Evolutionary conservation across 2,888 invertebrate species (phyloP).

Genomic region (Rotaria macrura): DNA sequence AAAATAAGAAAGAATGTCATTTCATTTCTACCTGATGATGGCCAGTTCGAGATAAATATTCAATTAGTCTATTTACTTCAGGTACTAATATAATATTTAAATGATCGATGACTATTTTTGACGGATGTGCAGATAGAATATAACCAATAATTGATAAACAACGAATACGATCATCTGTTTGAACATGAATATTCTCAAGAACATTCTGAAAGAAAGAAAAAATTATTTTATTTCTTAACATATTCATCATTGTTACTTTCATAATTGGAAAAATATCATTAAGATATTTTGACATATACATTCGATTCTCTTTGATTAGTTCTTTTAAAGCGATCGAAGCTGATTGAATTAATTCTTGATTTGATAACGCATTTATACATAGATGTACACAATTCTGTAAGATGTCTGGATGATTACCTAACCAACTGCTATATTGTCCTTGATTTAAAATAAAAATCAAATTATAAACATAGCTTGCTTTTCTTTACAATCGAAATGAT

Average conservation of each 20-base stretch:
- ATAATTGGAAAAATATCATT: conserved; percentile 11
- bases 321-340: conserved; percentile 79
- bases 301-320: conserved; percentile 68
- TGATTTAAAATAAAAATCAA: conserved; percentile 32
- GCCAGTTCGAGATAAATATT: not conserved
- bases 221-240: not conserved
- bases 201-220: not conserved
- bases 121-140: not conserved
- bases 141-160: not conserved
- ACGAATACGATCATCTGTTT: not conserved
- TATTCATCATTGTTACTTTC: not conserved
- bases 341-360: conserved; percentile 60
- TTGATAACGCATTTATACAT: conserved; percentile 58
- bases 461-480: not conserved
- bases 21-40: not conserved
- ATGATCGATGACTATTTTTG: not conserved
- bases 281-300: conserved; percentile 54
- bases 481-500: not conserved
- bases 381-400: conserved; percentile 62
- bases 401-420: conserved; percentile 62
- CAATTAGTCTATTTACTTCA: not conserved
- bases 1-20: not conserved
- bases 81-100: not conserved
- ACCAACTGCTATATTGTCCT: conserved; percentile 76
- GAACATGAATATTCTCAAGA: not conserved